Base-by-base conservation (phyloP, 2,888 invertebrate genomes). In the Sesamia inferens region DNA sequence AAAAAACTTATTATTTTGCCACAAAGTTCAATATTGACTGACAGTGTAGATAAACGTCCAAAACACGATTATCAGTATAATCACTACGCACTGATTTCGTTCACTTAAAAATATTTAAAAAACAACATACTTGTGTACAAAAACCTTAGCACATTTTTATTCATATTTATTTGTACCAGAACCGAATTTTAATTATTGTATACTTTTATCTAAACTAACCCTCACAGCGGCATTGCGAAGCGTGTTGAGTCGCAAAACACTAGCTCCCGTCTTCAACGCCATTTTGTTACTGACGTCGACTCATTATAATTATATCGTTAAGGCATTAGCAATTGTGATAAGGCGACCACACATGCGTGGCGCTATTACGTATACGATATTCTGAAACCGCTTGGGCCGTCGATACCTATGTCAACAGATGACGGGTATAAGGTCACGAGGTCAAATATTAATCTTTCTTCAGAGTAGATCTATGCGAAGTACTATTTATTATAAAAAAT, bases 271-370 rank as follows among this genome's bases (percentile, higher is more conserved):
- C 83, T 91, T 93, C 84, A 95, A 91, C 92, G 94, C 94, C 95
- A 95, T 95, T 77, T 90, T 93, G 90, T 69, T 70, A 93, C 92
- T 93, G 90, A 91, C 84, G 84, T 80, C 81, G 63, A 57, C 68
- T 77, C 79, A 79, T 82, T 84, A 84, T 79, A 82, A 79, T 79
- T 80, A 78, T 72, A 73, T 88, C 86, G 85, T 79, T 83, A 79
- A 85, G 64, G 81, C 90, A 93, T 94, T 93, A 90, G 91, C 92
- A 93, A 93, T 90, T 90, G 74, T 87, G 94, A 94, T 94, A 94
- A 94, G 92, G 84, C 73, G 24, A 85, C 71, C 80, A 78, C 59
- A 78, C 67, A 68, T 55, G 73, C 71, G 48, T 70, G 48, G 48
- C 42, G 48, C 19, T 77, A 19, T 68, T 71, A 71, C 71, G 57